Evolutionary conservation across 1,140 invertebrate species (phyloP), one percentile per base, ranked within the genome.

Genomic region (Centruroides vittatus): DNA sequence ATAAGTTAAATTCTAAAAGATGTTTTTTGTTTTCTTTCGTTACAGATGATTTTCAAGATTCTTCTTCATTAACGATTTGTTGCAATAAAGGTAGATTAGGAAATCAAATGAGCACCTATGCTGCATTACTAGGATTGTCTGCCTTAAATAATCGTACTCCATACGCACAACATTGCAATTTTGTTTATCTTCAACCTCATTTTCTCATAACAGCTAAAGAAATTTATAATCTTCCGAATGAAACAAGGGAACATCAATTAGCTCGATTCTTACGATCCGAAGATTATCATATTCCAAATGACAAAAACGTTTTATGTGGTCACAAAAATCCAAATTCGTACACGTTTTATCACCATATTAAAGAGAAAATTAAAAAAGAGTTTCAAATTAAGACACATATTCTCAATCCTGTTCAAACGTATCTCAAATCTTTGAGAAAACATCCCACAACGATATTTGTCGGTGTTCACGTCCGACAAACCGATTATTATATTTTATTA

Each of bases 61-160:
- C 23, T 23, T 23, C 49, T 34, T 12, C 49, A 34, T 34, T 65
- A 12, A 59, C 64, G 7, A 62, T 65, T 35, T 49, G 56, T 35
- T 35, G 13, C 8, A 59, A 62, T 34, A n/a, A 79, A 62, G 81
- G 80, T 34, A 70, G 81, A 58, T 66, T 84, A 57, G 84, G 82
- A 50, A 83, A 83, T 69, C 80, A 81, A 66, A 83, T 83, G 68
- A 82, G 80, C 77, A 80, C 82, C 61, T 83, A 82, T 62, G 80
- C 78, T 0, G 79, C 80, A 0, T 78, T 82, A 4, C 82, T 79
- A 78, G 81, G 81, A 0, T 70, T 74, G 66, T 78, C 69, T 65
- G 58, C 78, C 60, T 70, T 78, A 55, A 82, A 81, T 9, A 78
- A 80, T 5, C 69, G 82, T 4, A 79, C 81, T 63, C 76, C 81